Conservation (phyloP, 2,113 vertebrate genomes). For the Lophochroa leadbeateri region DNA sequence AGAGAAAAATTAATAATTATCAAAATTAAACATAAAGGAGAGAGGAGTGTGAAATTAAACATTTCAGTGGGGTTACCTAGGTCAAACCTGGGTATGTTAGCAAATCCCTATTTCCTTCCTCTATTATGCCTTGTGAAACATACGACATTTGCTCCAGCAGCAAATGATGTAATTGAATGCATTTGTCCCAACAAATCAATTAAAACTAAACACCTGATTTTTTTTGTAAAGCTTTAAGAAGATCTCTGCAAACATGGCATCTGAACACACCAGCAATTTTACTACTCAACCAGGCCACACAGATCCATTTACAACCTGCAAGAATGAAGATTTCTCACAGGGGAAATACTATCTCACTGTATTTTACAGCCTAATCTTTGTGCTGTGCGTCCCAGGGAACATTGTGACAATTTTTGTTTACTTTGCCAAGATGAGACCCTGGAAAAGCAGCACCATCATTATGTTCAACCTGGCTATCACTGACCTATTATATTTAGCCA, state of each 20-base stretch:
- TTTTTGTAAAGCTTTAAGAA: slow-evolving; percentile 17
- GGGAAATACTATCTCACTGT: background rate
- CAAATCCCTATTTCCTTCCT: background rate
- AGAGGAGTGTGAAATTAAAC: background rate
- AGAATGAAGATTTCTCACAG: background rate
- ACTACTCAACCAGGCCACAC: background rate
- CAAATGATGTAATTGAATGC: background rate
- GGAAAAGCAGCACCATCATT: slow-evolving; percentile 87
- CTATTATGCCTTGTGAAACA: background rate
- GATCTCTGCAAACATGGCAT: slow-evolving; percentile 7
- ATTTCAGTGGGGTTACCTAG: background rate
- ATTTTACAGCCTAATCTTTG: slow-evolving; percentile 52
- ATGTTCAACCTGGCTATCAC: slow-evolving; percentile 88
- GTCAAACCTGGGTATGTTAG: background rate
- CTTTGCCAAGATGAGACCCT: slow-evolving; percentile 70
- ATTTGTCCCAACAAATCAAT: background rate
- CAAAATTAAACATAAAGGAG: background rate
- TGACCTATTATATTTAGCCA: slow-evolving; percentile 84
- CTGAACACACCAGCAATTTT: background rate
- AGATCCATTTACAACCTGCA: background rate
- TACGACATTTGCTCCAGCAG: rapidly evolving
- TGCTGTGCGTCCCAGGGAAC: slow-evolving; percentile 69
- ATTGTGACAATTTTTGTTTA: slow-evolving; percentile 60
- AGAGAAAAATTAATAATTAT: background rate
- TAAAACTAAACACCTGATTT: slow-evolving; percentile 14